Evolutionary conservation across 2,888 invertebrate species (phyloP).

Genomic region (Mesorhabditis sp.): DNA sequence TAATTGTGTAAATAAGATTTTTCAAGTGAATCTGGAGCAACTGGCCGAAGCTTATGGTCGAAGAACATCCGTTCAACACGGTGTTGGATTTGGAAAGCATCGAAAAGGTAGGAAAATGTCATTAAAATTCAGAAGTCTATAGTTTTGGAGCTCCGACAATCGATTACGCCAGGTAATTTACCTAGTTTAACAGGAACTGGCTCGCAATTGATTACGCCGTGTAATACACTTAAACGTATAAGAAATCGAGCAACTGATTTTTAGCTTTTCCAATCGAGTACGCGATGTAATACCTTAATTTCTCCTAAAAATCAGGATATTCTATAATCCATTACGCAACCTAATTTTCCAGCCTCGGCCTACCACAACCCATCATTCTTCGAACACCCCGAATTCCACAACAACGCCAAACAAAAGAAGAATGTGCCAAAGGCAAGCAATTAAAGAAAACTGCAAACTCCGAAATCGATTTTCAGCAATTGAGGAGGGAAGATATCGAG

Average conservation of each 20-base stretch:
- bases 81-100: not conserved
- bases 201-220: too few species aligned
- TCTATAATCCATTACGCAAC: not conserved
- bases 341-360: not conserved
- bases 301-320: too few species aligned
- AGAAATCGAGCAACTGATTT: too few species aligned
- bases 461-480: not conserved
- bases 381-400: constrained; percentile 5
- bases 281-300: too few species aligned
- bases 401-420: not conserved
- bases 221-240: too few species aligned
- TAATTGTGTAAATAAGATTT: not conserved
- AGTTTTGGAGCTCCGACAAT: not conserved
- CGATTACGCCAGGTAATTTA: too few species aligned
- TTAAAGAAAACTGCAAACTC: not conserved
- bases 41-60: constrained; percentile 42
- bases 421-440: constrained; percentile 1
- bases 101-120: not conserved
- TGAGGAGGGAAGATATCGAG: not conserved
- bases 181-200: too few species aligned
- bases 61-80: constrained; percentile 13
- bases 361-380: not conserved
- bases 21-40: constrained; percentile 42
- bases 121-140: not conserved
- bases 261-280: too few species aligned